Evolutionary conservation across 2,888 invertebrate genomes (phyloP).

Genomic region (Lingula anatina): DNA sequence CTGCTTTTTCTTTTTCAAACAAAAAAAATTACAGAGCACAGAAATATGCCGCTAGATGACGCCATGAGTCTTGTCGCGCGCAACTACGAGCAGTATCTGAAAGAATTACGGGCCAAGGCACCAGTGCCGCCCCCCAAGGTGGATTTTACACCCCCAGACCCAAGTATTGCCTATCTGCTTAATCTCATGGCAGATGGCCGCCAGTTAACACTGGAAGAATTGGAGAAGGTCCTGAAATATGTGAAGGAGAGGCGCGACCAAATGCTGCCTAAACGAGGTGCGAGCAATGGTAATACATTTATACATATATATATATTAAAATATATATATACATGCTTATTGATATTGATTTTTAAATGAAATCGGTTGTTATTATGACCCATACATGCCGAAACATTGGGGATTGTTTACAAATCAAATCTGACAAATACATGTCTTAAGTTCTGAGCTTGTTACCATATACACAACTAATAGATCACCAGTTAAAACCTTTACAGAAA

Average conservation of each 20-base stretch:
- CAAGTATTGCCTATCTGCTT: conserved; percentile 56
- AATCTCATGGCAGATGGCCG: conserved; percentile 79
- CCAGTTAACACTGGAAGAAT: conserved; percentile 48
- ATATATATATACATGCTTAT: no score
- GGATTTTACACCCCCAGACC: conserved; percentile 33
- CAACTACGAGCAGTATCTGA: conserved; percentile 51
- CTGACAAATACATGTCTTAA: no score
- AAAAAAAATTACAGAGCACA: conserved; percentile 83
- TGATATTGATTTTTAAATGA: no score
- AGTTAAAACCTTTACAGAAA: no score
- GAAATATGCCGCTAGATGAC: conserved; percentile 93
- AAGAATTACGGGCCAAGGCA: conserved; percentile 24
- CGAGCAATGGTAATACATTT: no score
- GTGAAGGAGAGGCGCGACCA: conserved; percentile 67
- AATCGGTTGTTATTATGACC: no score
- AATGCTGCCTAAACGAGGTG: no score
- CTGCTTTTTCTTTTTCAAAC: background rate
- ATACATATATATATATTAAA: no score
- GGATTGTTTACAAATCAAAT: no score
- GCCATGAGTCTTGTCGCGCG: conserved; percentile 70
- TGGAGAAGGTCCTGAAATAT: conserved; percentile 55
- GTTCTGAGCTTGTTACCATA: no score
- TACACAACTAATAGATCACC: no score
- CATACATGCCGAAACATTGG: no score
- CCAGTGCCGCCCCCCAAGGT: conserved; percentile 1